These are phyloP conservation scores for Cancer borealis DNA, from an alignment of 2,888 invertebrate genomes.

Conservation along the genomic window DNA sequence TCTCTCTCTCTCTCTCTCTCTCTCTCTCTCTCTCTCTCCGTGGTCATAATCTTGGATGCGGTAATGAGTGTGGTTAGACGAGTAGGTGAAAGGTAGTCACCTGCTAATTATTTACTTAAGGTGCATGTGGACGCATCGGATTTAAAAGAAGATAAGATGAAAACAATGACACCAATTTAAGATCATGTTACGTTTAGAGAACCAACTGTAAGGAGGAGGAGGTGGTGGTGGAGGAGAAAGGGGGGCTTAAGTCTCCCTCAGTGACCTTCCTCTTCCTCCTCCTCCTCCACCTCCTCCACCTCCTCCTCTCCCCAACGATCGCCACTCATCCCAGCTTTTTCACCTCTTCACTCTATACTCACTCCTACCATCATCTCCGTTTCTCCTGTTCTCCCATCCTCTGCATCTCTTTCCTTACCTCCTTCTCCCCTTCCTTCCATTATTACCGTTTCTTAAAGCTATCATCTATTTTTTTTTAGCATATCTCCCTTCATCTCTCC, in stretches of 20 bases:
- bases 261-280: background rate
- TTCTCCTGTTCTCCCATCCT: background rate
- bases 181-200: no score
- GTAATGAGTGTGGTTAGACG: no score
- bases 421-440: background rate
- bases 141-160: no score
- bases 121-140: no score
- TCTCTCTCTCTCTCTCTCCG: conserved; percentile 42
- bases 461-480: background rate
- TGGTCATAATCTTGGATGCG: no score
- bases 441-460: background rate
- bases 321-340: background rate
- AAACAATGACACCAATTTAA: no score
- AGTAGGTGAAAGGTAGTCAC: no score
- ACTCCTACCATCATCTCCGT: background rate
- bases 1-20: conserved; percentile 67
- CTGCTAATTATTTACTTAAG: no score
- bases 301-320: background rate
- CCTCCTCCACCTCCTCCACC: background rate
- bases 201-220: no score
- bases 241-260: no score
- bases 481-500: background rate
- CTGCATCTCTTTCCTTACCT: background rate
- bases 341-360: background rate
- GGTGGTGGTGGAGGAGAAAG: no score